phyloP scores from a whole-genome alignment of 2,113 vertebrate species.

The Eidolon helvum region DNA sequence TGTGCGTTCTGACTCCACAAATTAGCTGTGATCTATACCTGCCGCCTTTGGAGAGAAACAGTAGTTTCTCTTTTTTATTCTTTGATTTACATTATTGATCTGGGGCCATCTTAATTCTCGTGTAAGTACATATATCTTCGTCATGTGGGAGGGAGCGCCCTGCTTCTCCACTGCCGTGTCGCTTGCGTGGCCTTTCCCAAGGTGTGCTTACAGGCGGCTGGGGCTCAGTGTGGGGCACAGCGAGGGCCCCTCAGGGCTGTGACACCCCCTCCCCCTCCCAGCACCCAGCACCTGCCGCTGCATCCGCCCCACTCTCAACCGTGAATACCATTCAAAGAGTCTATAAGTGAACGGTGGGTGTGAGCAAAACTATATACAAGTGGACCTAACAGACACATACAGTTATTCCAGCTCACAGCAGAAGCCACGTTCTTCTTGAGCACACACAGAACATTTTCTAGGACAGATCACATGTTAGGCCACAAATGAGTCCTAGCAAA shows the following conservation, averaged over 20 bases:
- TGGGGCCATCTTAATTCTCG: slow-evolving; percentile 48
- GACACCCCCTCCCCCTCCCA: neutral
- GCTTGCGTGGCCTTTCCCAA: neutral
- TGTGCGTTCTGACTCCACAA: slow-evolving; percentile 54
- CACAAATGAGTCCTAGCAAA: no score
- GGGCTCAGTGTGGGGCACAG: slow-evolving; percentile 49
- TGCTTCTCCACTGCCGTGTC: neutral
- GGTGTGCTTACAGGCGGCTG: neutral
- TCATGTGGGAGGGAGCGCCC: neutral
- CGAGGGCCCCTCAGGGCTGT: neutral
- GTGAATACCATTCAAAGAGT: no score
- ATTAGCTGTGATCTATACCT: slow-evolving; percentile 71
- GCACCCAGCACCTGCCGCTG: no score
- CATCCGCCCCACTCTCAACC: no score
- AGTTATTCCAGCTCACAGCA: no score
- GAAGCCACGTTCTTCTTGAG: no score
- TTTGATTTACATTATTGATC: slow-evolving; percentile 57
- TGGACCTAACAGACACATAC: no score
- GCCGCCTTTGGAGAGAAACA: slow-evolving; percentile 41
- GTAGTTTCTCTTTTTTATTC: slow-evolving; percentile 53
- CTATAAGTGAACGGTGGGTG: no score
- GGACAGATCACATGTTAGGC: no score
- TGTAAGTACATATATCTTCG: slow-evolving; percentile 54
- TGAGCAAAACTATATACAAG: no score
- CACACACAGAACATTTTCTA: no score